Base-by-base conservation (phyloP, 2,888 invertebrate genomes). In the Dimorphilus gyrociliatus region DNA sequence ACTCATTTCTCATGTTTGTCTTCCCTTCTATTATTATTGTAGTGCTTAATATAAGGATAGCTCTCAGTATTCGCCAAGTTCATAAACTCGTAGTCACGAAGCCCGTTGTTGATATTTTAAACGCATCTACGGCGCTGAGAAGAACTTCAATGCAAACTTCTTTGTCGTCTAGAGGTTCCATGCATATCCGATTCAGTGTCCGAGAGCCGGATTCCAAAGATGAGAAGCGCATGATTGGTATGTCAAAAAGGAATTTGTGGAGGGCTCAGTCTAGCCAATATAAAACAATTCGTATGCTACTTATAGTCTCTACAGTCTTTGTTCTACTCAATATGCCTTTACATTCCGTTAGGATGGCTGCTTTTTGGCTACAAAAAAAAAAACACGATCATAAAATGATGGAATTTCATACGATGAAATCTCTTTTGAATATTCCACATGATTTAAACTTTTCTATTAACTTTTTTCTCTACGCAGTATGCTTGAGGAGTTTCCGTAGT, bases 401-500 rank as follows among this genome's bases (percentile, higher is more conserved):
- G 21, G 8, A 10, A n/a, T 8, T 21, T 10, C 21, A 23, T 7
- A 17, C 25, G 8, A 6, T 36, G 4, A 25, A n/a, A n/a, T n/a
- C n/a, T n/a, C 10, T 40, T 10, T 40, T 40, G 16, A 33, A 39
- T 27, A 23, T 40, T 12, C 16, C 36, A 3, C 37, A 40, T 24
- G 34, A 35, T 15, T 25, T 40, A 12, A 40, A 37, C 19, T 40
- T 40, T 29, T 38, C 39, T 19, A 32, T 40, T 23, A 40, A 40
- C 24, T 40, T 40, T 29, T 40, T 40, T 31, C 23, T 40, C 6
- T 40, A 40, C 25, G 35, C 30, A 26, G 35, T 33, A n/a, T 40
- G 40, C 25, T 38, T 36, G n/a, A 23, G 35, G 12, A 38, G 33
- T 15, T 40, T 40, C 28, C 15, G 40, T 14, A 25, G 16, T 8